phyloP scores from a whole-genome alignment of 2,113 vertebrate species.

The Ramphastos sulfuratus region DNA sequence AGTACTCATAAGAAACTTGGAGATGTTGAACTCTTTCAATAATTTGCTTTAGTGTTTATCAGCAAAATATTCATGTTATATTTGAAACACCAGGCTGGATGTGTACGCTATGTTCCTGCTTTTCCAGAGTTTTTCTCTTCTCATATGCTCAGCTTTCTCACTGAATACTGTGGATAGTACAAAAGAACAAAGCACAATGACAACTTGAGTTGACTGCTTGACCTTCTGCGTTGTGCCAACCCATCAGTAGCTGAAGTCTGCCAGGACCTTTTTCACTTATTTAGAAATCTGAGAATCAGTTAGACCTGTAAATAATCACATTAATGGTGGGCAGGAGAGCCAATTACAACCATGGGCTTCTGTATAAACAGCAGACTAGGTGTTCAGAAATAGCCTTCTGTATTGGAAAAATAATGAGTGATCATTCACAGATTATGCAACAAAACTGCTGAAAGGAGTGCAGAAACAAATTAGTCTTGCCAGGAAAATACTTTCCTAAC shows the following conservation, averaged over 20 bases:
- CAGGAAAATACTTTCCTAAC: background rate
- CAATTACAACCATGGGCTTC: background rate
- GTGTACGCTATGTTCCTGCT: background rate
- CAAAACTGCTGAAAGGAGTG: background rate
- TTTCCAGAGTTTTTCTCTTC: background rate
- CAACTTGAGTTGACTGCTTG: background rate
- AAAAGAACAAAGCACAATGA: background rate
- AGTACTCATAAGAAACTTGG: background rate
- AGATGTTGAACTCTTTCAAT: background rate
- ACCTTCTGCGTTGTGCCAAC: background rate
- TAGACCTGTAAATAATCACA: background rate
- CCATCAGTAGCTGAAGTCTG: background rate
- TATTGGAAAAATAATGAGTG: background rate
- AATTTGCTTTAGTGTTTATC: background rate
- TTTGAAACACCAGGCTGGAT: background rate
- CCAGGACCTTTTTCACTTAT: background rate
- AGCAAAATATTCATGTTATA: background rate
- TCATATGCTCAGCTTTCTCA: background rate
- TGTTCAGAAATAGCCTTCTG: background rate
- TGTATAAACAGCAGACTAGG: background rate
- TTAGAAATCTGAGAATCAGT: background rate
- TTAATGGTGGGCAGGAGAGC: fast-evolving
- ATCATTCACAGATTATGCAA: background rate
- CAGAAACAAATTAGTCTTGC: background rate
- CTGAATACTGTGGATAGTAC: background rate